Percentiles rank a stretch among this genome's conserved stretches.
These are phyloP conservation scores for Rostrhamus sociabilis DNA, from an alignment of 2,797 vertebrate species.

Conservation along the genomic window DNA sequence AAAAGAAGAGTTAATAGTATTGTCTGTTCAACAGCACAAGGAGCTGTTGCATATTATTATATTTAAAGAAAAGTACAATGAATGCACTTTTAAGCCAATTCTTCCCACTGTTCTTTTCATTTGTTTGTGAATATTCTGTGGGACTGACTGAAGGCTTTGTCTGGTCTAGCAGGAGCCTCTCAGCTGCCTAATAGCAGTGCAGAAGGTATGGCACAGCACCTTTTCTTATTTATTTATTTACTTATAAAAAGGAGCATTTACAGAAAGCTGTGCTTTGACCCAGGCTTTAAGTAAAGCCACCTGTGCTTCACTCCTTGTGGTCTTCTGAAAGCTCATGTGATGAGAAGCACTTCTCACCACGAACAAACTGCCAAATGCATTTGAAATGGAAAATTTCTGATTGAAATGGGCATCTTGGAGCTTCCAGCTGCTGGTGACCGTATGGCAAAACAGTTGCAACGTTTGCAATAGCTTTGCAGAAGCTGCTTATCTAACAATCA, in stretches of 20 bases:
- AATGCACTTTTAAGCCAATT: constrained; percentile 22
- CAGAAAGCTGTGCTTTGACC: constrained; percentile 15
- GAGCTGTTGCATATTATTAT: constrained; percentile 10
- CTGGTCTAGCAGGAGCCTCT: constrained; percentile 22
- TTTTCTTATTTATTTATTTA: background rate
- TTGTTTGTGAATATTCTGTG: constrained; percentile 26
- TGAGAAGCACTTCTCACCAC: background rate
- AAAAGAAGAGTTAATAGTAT: background rate
- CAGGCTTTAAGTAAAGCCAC: background rate
- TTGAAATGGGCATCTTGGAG: background rate
- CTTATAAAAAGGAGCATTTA: background rate
- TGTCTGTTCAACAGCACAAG: background rate
- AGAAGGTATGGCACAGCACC: background rate
- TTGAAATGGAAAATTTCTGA: constrained; percentile 20
- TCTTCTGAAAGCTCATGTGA: background rate
- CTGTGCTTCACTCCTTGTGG: background rate
- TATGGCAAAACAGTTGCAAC: background rate
- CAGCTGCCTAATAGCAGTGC: background rate
- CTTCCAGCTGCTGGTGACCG: background rate
- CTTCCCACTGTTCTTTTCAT: constrained; percentile 54
- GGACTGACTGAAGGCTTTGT: constrained; percentile 25
- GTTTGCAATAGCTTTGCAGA: background rate
- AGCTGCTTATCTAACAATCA: constrained; percentile 13
- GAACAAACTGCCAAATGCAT: background rate
- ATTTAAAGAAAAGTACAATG: constrained; percentile 9